A percentile compares a stretch with the other conserved stretches of the same genome.
Conservation (phyloP, 2,113 vertebrate species). For the Rhadina sibilatrix region DNA sequence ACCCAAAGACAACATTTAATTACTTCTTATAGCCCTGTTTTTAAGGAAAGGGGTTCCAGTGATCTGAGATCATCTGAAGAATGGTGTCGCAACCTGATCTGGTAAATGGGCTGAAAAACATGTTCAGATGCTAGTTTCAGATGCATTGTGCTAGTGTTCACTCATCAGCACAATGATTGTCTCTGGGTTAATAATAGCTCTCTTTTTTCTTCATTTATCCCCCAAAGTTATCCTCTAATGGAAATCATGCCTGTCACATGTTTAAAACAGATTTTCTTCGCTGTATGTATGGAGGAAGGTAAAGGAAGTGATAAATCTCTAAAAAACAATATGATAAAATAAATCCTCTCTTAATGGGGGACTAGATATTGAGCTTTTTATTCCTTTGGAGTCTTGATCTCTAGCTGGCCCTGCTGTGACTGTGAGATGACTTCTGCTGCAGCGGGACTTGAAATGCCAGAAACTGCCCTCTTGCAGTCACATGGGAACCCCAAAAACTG, state of each 20-base stretch:
- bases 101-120: background rate
- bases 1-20: background rate
- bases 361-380: background rate
- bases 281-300: background rate
- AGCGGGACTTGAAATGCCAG: background rate
- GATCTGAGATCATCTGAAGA: background rate
- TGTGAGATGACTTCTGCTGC: background rate
- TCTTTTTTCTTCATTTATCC: conserved; percentile 1
- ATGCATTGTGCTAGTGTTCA: too few species aligned
- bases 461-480: background rate
- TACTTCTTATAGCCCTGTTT: background rate
- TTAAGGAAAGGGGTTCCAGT: background rate
- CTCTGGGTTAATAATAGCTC: conserved; percentile 1
- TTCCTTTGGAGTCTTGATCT: background rate
- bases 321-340: background rate
- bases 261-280: conserved; percentile 55
- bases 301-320: conserved; percentile 65
- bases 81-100: background rate
- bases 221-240: background rate
- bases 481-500: background rate
- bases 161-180: background rate
- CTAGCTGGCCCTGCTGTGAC: background rate
- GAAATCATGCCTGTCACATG: background rate
- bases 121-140: background rate
- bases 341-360: background rate